Evolutionary conservation across 2,113 vertebrate genomes (phyloP).

Genomic region (Oreotragus oreotragus): DNA sequence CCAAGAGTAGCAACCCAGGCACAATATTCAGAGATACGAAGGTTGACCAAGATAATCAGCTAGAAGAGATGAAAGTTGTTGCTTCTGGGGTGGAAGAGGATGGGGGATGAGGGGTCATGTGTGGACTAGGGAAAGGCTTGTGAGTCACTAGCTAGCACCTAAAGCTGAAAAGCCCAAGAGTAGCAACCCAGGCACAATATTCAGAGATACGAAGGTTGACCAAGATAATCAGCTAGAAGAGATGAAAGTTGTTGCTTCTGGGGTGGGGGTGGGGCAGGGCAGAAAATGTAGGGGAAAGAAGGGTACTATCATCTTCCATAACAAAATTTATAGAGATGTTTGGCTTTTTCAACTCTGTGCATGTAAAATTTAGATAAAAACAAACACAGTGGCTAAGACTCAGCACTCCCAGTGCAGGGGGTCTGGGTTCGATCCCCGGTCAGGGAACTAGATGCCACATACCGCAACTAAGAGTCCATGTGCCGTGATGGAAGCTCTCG

Average conservation of each 20-base stretch:
- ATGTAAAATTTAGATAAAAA: background rate
- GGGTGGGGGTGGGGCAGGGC: too few relatives aligned
- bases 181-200: background rate
- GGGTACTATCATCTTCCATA: background rate
- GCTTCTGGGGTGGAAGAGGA: background rate
- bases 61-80: background rate
- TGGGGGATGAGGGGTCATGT: fast-evolving
- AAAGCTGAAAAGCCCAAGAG: background rate
- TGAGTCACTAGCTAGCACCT: background rate
- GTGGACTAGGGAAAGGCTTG: fast-evolving
- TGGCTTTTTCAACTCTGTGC: background rate
- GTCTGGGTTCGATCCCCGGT: background rate
- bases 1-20: background rate
- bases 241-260: background rate
- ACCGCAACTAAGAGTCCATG: background rate
- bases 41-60: background rate
- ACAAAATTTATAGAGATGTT: background rate
- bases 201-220: background rate
- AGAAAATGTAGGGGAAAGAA: background rate
- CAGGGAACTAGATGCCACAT: background rate
- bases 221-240: background rate
- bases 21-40: background rate
- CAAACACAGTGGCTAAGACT: background rate
- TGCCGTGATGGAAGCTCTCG: fast-evolving
- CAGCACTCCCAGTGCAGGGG: background rate